Percentiles rank a stretch among this genome's conserved stretches.
Conservation (phyloP, 2,113 vertebrate species). For the Mormyrus lacerda region DNA sequence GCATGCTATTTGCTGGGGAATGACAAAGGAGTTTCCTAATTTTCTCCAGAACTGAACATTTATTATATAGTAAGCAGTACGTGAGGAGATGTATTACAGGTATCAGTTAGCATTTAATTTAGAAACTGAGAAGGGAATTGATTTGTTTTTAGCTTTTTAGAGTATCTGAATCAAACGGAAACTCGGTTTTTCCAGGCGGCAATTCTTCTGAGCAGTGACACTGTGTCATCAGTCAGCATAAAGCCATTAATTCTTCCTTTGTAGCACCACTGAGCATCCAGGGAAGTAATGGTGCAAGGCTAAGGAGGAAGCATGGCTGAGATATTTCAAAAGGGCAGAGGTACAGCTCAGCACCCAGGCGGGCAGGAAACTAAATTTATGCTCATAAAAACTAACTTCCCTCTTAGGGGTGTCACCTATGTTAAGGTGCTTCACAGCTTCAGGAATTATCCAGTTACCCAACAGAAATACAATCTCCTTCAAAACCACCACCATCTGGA, state of each 20-base stretch:
- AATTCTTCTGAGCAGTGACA: background rate
- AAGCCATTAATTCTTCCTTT: constrained; percentile 10
- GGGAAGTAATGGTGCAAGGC: background rate
- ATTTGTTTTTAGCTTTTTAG: background rate
- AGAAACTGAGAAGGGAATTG: background rate
- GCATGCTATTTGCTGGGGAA: background rate
- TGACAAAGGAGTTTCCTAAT: background rate
- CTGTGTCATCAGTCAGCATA: background rate
- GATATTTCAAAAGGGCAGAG: background rate
- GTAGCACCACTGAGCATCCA: background rate
- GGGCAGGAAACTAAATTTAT: constrained; percentile 12
- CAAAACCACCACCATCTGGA: background rate
- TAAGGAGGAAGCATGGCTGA: background rate
- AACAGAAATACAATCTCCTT: background rate
- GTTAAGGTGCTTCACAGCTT: background rate
- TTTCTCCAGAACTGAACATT: background rate
- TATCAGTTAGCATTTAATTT: background rate
- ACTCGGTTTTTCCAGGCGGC: background rate
- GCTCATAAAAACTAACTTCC: background rate
- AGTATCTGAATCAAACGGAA: background rate
- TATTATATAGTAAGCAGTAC: background rate
- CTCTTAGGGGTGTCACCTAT: background rate
- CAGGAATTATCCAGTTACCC: background rate
- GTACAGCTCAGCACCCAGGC: background rate
- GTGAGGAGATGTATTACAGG: background rate